Evolutionary conservation across 2,797 vertebrate species (phyloP).

Genomic region (Discoglossus pictus): DNA sequence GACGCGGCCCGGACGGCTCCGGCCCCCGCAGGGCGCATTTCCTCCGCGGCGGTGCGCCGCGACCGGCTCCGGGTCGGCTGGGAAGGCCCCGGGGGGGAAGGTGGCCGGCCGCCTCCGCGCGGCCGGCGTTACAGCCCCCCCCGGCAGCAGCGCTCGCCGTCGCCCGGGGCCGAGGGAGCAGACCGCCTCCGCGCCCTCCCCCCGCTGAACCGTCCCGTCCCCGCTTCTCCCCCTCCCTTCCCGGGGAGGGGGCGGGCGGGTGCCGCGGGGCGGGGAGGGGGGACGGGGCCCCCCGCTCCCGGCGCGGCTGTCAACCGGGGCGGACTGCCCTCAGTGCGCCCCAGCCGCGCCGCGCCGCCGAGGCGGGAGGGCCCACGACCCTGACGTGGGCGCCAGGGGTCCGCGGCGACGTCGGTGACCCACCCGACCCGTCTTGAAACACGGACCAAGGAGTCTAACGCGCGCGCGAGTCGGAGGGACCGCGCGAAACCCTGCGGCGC

Average conservation of each 20-base stretch:
- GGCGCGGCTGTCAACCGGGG: too few species aligned
- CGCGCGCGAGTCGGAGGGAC: too few species aligned
- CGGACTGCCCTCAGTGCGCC: too few species aligned
- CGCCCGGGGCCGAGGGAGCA: constrained; percentile 31
- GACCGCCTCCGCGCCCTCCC: constrained; percentile 25
- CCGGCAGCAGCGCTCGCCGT: constrained; percentile 24
- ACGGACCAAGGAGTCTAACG: too few species aligned
- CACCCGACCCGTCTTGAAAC: too few species aligned
- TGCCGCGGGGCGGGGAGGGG: constrained; percentile 12
- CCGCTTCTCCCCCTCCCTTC: background rate
- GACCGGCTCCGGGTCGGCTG: constrained; percentile 2
- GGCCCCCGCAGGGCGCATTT: constrained; percentile 2
- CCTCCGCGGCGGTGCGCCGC: background rate
- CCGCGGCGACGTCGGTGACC: too few species aligned
- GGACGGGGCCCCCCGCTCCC: too few species aligned
- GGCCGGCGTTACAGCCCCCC: constrained; percentile 17
- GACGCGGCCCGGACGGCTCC: background rate
- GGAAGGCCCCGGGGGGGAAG: background rate
- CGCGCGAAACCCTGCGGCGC: too few species aligned
- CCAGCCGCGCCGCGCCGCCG: too few species aligned
- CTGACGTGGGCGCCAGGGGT: too few species aligned
- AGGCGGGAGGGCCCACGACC: too few species aligned
- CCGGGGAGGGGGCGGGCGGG: background rate
- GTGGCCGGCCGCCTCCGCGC: constrained; percentile 4
- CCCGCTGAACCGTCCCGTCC: too few species aligned